phyloP scores from a whole-genome alignment of 2,888 invertebrate species.

The Drosophila fungiperda region DNA sequence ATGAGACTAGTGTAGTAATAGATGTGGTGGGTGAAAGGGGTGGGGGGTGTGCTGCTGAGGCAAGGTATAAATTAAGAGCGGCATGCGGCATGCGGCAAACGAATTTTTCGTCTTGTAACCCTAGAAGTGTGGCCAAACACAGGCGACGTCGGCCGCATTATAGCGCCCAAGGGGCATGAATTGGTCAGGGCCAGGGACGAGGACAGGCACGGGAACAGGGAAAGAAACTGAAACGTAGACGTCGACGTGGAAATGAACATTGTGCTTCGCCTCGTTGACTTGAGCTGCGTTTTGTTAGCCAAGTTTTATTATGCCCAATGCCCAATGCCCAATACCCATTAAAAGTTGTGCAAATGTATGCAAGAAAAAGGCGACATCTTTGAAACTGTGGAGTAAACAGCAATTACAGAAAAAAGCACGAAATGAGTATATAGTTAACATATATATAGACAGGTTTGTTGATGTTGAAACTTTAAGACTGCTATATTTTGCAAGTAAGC shows the following conservation, averaged over 20 bases:
- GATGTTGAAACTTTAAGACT: neutral
- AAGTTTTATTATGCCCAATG: conserved; percentile 27
- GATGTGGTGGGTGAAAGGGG: conserved; percentile 1
- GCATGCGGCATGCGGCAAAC: conserved; percentile 48
- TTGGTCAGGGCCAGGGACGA: conserved; percentile 41
- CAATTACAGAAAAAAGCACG: neutral
- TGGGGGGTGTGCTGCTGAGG: neutral
- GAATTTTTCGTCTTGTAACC: conserved; percentile 67
- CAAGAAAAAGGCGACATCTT: neutral
- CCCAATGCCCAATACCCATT: neutral
- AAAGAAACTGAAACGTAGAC: neutral
- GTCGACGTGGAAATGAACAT: conserved; percentile 11
- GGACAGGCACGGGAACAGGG: neutral
- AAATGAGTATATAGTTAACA: neutral
- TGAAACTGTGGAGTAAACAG: no score
- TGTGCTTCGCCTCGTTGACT: conserved; percentile 45
- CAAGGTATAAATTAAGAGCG: conserved; percentile 74
- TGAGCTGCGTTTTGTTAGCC: conserved; percentile 28
- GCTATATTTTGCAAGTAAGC: rapidly evolving
- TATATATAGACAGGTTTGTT: neutral
- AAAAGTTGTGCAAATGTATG: neutral
- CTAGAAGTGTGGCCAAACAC: conserved; percentile 56
- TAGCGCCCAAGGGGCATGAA: conserved; percentile 76
- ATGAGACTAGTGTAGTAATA: conserved; percentile 9
- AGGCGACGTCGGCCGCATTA: conserved; percentile 60